A percentile compares a stretch with the other conserved stretches of the same genome.
phyloP scores from a whole-genome alignment of 2,888 invertebrate genomes.

The Orthosia gothica region DNA sequence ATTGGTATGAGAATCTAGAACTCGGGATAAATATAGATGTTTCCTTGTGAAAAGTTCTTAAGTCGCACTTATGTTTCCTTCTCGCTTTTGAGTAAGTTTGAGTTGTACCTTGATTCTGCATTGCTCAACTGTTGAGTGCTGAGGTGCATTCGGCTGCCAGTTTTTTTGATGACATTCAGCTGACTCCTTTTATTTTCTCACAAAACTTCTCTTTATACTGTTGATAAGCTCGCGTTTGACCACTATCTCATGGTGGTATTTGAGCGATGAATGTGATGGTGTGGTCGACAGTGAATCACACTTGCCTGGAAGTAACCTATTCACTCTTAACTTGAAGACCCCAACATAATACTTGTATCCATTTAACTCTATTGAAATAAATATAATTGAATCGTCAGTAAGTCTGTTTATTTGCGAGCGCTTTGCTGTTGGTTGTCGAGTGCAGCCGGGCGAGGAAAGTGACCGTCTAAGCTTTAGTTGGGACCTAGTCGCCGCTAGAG shows the following conservation, averaged over 20 bases:
- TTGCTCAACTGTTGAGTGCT: background rate
- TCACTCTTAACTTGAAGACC: too few species aligned
- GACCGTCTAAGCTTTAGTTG: constrained; percentile 59
- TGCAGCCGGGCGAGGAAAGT: constrained; percentile 49
- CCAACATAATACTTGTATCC: background rate
- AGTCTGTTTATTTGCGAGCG: constrained; percentile 61
- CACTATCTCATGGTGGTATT: too few species aligned
- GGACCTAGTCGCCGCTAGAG: constrained; percentile 40
- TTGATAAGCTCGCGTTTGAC: too few species aligned
- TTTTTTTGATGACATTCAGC: too few species aligned
- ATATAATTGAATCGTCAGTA: constrained; percentile 49
- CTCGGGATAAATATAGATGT: constrained; percentile 51
- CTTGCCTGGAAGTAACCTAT: too few species aligned
- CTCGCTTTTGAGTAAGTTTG: constrained; percentile 14
- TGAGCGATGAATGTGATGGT: too few species aligned
- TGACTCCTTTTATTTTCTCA: too few species aligned
- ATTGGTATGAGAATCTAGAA: constrained; percentile 59
- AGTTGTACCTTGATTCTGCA: constrained; percentile 13
- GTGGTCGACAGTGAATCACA: too few species aligned
- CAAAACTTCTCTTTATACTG: too few species aligned
- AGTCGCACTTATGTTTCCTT: constrained; percentile 10
- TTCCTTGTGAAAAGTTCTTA: constrained; percentile 28
- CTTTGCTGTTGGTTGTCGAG: constrained; percentile 39
- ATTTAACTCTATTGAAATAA: constrained; percentile 24
- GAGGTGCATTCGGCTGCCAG: background rate